A percentile compares a stretch with the other conserved stretches of the same genome.
Evolutionary conservation across 2,888 invertebrate genomes (phyloP).

Genomic region (Achlya flavicornis): DNA sequence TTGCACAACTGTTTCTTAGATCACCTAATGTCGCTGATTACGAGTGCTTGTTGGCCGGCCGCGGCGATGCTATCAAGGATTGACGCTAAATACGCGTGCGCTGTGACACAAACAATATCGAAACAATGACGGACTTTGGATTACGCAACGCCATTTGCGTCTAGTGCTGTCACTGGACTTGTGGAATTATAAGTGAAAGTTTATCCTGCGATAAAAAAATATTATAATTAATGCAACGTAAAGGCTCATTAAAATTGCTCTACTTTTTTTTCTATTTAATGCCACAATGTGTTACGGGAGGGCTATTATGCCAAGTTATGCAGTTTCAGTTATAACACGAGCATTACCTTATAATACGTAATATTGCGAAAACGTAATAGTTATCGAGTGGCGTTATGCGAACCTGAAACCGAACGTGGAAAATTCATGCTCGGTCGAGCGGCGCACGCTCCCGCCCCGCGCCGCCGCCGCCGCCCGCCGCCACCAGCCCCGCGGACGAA

Average conservation of each 20-base stretch:
- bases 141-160: constrained; percentile 75
- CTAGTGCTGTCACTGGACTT: constrained; percentile 62
- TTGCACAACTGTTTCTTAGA: constrained; percentile 69
- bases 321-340: constrained; percentile 68
- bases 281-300: constrained; percentile 26
- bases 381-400: constrained; percentile 75
- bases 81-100: constrained; percentile 80
- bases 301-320: constrained; percentile 42
- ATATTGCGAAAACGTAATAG: constrained; percentile 78
- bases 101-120: constrained; percentile 79
- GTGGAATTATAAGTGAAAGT: constrained; percentile 54
- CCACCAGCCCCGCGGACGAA: background rate
- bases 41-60: constrained; percentile 50
- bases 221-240: constrained; percentile 3
- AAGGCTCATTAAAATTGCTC: constrained; percentile 6
- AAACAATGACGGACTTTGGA: constrained; percentile 76
- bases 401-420: constrained; percentile 81
- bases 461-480: constrained; percentile 19
- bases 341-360: constrained; percentile 77
- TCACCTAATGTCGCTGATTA: constrained; percentile 70
- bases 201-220: constrained; percentile 26
- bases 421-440: constrained; percentile 79
- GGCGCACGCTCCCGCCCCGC: constrained; percentile 47
- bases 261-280: constrained; percentile 6
- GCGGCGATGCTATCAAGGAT: constrained; percentile 75